Base-by-base conservation (phyloP, 2,888 invertebrate genomes). In the Ellobium chinense region DNA sequence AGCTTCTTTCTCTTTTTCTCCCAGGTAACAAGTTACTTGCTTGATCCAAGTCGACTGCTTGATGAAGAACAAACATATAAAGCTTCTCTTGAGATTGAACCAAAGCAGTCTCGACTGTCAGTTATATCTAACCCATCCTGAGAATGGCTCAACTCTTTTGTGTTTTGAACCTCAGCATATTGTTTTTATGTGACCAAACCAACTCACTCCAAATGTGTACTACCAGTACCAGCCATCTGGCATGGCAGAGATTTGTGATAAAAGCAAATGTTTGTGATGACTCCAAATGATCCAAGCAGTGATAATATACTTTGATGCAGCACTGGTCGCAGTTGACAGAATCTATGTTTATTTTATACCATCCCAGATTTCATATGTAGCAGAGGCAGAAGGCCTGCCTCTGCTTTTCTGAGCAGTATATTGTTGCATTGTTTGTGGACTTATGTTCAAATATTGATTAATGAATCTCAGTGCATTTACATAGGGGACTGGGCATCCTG, bases 81-180 rank as follows among this genome's bases (percentile, higher is more conserved):
- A 78, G 94, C 96, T 86, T 97, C 97, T 0, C 93, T 97, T 88
- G 95, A 96, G 91, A 95, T 97, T 85, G 97, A 98, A 93, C 97
- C 98, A 0, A 95, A 97, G 82, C 87, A 88, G 79, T 89, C 91
- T 24, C 87, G 89, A 37, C 83, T 91, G 70, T 91, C 91, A n/a
- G 88, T 90, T 60, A 88, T 87, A 34, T 88, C 90, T 5, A 82
- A 82, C 18, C 85, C 85, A 18, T 84, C 84, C 62, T 85, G 82
- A 85, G 72, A 68, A 34, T 9, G 12, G 72, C 75, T 58, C 68
- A 29, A 24, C 60, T 12, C 18, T 46, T 7, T 12, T 46, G 46
- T 18, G 46, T 46, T 46, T 46, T 7, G 18, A 46, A 72, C 31
- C 18, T 54, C 31, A 31, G 27, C 27, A 24, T 60, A n/a, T 60